Evolutionary conservation across 2,797 vertebrate species (phyloP).

Genomic region (Syndactyla subalaris): DNA sequence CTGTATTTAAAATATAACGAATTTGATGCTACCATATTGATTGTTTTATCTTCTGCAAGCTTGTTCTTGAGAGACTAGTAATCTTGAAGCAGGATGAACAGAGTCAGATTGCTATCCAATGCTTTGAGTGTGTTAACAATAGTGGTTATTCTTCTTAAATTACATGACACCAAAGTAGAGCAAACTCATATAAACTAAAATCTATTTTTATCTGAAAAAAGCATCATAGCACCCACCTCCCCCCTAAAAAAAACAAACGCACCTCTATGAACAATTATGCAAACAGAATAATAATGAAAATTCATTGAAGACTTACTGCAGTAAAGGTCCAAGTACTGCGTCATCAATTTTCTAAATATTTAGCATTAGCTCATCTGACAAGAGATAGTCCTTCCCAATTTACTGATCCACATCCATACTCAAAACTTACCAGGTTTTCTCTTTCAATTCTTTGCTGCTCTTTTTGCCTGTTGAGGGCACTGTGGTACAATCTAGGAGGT

Average conservation of each 20-base stretch:
- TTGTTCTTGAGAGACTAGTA: not conserved
- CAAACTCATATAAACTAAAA: not conserved
- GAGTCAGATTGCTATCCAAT: not conserved
- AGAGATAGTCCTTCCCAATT: not conserved
- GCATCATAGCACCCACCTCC: not conserved
- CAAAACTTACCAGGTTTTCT: constrained; percentile 90
- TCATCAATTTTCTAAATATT: not conserved
- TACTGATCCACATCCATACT: not conserved
- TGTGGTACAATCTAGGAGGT: constrained; percentile 79
- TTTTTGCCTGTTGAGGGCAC: constrained; percentile 87
- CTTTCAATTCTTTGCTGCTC: constrained; percentile 91
- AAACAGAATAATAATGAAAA: not conserved
- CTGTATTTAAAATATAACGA: not conserved
- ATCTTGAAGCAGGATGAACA: not conserved
- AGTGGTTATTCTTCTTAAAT: not conserved
- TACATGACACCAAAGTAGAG: not conserved
- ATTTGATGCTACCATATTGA: not conserved
- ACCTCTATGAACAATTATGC: not conserved
- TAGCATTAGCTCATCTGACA: not conserved
- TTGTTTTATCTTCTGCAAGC: not conserved
- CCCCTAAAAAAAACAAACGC: not conserved
- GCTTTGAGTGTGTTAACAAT: not conserved
- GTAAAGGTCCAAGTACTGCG: not conserved
- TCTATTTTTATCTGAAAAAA: not conserved
- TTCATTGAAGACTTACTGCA: not conserved